Conservation (phyloP, 2,113 vertebrate species). For the Himantopus leucocephalus region DNA sequence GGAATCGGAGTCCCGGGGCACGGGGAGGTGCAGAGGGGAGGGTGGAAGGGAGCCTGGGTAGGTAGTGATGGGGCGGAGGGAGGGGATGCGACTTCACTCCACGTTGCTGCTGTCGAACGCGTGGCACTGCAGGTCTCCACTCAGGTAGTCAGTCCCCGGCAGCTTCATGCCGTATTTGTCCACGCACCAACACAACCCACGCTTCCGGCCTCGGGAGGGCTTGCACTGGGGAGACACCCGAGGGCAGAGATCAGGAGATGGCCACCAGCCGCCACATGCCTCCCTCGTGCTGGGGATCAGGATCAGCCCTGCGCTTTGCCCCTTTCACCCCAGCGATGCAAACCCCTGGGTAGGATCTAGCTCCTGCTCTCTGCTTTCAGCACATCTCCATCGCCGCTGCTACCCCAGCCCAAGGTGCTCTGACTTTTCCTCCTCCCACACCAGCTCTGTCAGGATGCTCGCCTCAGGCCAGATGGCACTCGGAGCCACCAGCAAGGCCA, state of each 20-base stretch:
- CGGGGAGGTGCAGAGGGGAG: conserved; percentile 75
- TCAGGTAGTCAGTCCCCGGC: conserved; percentile 90
- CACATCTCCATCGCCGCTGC: background rate
- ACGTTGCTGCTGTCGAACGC: conserved; percentile 91
- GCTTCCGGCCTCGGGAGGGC: conserved; percentile 94
- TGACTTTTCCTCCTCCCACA: background rate
- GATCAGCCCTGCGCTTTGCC: background rate
- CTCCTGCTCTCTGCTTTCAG: background rate
- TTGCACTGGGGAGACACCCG: conserved; percentile 84
- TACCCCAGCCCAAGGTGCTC: background rate
- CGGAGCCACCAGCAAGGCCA: background rate
- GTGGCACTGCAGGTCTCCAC: conserved; percentile 94
- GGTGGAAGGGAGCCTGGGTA: conserved; percentile 60
- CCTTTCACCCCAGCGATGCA: background rate
- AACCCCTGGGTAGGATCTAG: background rate
- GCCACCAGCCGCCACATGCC: rapidly evolving
- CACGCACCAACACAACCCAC: conserved; percentile 98
- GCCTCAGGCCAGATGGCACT: background rate
- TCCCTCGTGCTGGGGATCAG: background rate
- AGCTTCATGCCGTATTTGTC: conserved; percentile 97
- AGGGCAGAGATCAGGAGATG: background rate
- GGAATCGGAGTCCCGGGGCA: conserved; percentile 71
- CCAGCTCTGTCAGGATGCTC: background rate
- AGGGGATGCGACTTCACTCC: conserved; percentile 81
- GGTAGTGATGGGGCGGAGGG: conserved; percentile 70